Evolutionary conservation across 2,113 vertebrate species (phyloP), one percentile per base, ranked within the genome.

Genomic region (Aptenodytes forsteri): DNA sequence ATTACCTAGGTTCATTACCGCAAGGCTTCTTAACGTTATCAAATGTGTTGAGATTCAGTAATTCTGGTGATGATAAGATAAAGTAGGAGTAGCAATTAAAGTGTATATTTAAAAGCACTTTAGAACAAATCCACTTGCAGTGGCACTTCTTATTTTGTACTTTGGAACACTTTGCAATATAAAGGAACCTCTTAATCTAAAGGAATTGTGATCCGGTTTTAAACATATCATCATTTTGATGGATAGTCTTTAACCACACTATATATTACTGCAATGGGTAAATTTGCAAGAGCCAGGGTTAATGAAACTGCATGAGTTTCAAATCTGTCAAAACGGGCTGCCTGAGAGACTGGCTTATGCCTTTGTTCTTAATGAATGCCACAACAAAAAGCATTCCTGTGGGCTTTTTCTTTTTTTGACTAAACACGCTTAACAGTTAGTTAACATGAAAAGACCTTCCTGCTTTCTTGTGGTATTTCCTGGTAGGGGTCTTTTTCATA

Each of bases 21-120:
- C 42, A 91, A 83, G 67, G 29, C 66, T 97, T 95, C 97, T 92
- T 96, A 96, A 81, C 73, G 42, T 97, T 95, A 95, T 96, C 92
- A 96, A 92, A 95, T 91, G 55, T 90, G 81, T 96, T 98, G 78
- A 97, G 97, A 95, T 96, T 94, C 93, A 91, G 83, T 98, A 96
- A 96, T 97, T 97, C 93, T 96, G 71, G 83, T 90, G 90, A 89
- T 97, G 91, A 97, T 97, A 96, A 98, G 93, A 84, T 90, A 81
- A 95, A 96, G 69, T 94, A 76, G 77, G 93, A 97, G 96, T 73
- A 96, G 90, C 91, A 97, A 96, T 97, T 98, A 96, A 97, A 96
- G 73, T 91, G 70, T 96, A 71, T 95, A 92, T 97, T 97, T 98
- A 97, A 97, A 97, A 97, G 83, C 73, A 96, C 83, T 98, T 98